Conservation (phyloP, 2,113 vertebrate genomes). For the Sinocyclocheilus rhinocerous region DNA sequence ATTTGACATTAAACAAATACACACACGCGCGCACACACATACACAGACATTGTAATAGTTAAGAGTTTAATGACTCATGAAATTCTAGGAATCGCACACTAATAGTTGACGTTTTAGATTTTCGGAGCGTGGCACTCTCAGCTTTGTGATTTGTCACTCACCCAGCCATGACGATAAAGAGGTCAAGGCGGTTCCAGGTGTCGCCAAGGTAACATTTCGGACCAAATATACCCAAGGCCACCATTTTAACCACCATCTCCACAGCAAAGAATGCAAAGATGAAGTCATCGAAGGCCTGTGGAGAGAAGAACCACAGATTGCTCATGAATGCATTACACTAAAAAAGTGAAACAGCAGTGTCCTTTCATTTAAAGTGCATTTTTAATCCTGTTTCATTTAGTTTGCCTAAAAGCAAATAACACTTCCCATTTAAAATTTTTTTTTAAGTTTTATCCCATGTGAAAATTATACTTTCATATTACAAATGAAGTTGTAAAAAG, state of each 20-base stretch:
- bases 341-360: neutral
- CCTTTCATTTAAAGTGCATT: neutral
- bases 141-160: conserved; percentile 55
- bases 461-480: too few species aligned
- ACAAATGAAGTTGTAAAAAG: too few species aligned
- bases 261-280: conserved; percentile 90
- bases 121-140: neutral
- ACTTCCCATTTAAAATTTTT: too few species aligned
- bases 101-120: conserved; percentile 25
- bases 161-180: conserved; percentile 91
- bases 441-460: too few species aligned
- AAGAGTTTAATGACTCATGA: conserved; percentile 21
- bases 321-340: neutral
- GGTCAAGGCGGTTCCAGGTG: conserved; percentile 89
- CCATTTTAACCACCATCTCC: conserved; percentile 92
- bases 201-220: conserved; percentile 89
- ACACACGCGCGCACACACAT: conserved; percentile 58
- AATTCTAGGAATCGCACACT: conserved; percentile 38
- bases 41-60: neutral
- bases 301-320: neutral
- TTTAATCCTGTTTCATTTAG: too few species aligned
- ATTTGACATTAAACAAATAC: conserved; percentile 79
- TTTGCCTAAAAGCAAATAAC: too few species aligned
- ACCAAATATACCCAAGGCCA: conserved; percentile 85
- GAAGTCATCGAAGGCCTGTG: conserved; percentile 87